Percentiles rank a stretch among this genome's conserved stretches.
phyloP scores from a whole-genome alignment of 2,113 vertebrate species.

The Dasyprocta punctata region DNA sequence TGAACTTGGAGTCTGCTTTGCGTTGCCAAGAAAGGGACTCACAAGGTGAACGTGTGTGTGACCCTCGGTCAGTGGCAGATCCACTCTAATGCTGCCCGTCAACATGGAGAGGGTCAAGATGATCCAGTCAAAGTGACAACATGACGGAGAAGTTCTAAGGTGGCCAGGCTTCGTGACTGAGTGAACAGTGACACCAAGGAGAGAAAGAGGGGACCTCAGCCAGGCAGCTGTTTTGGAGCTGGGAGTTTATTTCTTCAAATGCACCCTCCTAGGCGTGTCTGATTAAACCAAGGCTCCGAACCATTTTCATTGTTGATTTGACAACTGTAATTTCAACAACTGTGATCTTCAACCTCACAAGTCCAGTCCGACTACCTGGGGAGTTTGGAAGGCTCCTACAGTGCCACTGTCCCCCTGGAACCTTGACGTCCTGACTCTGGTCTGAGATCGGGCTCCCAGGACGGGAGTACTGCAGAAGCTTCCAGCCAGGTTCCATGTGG shows the following conservation, averaged over 20 bases:
- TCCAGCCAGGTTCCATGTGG: background rate
- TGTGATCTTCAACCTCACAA: background rate
- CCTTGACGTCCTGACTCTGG: background rate
- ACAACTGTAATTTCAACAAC: background rate
- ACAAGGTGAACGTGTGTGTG: accelerated
- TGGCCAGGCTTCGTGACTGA: background rate
- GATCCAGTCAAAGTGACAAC: background rate
- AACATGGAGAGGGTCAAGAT: accelerated
- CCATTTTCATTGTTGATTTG: background rate
- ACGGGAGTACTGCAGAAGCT: background rate
- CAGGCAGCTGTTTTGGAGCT: background rate
- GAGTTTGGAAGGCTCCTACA: background rate
- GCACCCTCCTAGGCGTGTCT: background rate
- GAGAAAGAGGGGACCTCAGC: background rate
- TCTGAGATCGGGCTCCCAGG: accelerated
- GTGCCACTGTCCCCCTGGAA: accelerated
- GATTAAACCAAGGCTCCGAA: background rate
- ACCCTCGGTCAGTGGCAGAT: too few species aligned
- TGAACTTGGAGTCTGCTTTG: background rate
- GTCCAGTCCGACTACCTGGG: background rate
- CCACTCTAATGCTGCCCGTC: background rate
- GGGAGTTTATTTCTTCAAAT: background rate
- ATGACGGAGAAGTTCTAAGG: background rate
- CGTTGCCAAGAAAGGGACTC: background rate
- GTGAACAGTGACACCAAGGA: background rate